These are phyloP conservation scores for Numenius phaeopus DNA, from an alignment of 2,797 vertebrate genomes.

Conservation along the genomic window DNA sequence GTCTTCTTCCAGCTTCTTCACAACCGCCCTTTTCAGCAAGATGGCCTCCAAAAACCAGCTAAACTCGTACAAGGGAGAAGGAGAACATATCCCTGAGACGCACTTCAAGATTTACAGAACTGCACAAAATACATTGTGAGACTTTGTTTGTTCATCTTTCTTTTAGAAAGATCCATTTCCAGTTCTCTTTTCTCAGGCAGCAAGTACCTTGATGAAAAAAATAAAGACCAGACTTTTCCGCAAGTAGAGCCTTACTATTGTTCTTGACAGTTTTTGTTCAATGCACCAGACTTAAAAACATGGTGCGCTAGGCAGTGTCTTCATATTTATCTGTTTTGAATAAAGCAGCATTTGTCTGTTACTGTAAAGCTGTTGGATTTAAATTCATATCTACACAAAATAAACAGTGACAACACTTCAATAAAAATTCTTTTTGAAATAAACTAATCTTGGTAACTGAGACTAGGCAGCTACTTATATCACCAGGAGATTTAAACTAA, in stretches of 20 bases:
- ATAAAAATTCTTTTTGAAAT: background rate
- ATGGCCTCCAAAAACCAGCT: background rate
- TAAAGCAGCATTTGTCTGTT: background rate
- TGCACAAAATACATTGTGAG: background rate
- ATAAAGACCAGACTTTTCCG: background rate
- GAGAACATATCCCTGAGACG: accelerated
- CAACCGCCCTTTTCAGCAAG: background rate
- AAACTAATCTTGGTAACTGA: background rate
- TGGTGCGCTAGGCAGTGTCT: background rate
- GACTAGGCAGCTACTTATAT: background rate
- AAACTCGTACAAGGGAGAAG: background rate
- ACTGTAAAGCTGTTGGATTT: background rate
- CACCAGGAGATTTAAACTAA: background rate
- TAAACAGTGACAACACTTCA: background rate
- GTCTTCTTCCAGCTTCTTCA: background rate
- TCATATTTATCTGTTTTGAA: background rate
- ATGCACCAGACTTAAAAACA: background rate
- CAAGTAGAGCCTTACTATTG: background rate
- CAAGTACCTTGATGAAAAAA: background rate
- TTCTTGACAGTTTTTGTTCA: background rate
- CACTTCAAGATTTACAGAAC: background rate
- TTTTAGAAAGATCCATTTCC: background rate
- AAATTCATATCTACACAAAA: background rate
- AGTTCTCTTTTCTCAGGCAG: background rate
- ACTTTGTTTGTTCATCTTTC: background rate